Percentiles rank a stretch among this genome's conserved stretches.
phyloP scores from a whole-genome alignment of 35 echinoderm and acorn worm genomes.

The Lytechinus pictus region DNA sequence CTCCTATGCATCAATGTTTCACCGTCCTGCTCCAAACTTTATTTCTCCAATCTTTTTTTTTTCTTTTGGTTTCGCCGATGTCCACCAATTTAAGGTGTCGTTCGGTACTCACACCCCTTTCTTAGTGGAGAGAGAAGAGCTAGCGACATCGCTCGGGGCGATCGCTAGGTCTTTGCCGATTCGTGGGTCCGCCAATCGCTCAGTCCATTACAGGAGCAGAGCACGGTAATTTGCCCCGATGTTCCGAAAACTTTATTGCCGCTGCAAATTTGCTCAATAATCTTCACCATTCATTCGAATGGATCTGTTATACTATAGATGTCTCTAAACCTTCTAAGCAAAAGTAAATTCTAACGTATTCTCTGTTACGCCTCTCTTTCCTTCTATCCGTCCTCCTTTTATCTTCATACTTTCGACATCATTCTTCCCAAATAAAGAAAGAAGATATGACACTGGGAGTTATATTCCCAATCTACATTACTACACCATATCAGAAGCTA shows the following conservation, averaged over 20 bases:
- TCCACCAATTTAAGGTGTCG: not conserved
- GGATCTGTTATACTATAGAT: not conserved
- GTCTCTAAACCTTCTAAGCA: not conserved
- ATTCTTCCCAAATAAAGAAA: too few species aligned
- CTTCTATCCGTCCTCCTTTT: not conserved
- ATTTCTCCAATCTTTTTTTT: conserved; percentile 7
- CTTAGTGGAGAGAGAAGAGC: not conserved
- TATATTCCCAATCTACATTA: too few species aligned
- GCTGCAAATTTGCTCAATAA: conserved; percentile 11
- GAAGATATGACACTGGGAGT: too few species aligned
- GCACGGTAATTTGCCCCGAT: not conserved
- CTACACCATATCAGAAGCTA: too few species aligned
- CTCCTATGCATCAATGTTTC: not conserved
- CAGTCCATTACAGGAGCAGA: conserved; percentile 6
- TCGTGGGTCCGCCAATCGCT: conserved; percentile 26
- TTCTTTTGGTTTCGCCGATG: not conserved
- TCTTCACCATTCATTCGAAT: not conserved
- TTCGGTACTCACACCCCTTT: not conserved
- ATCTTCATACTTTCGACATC: too few species aligned
- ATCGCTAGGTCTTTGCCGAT: not conserved
- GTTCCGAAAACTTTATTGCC: not conserved
- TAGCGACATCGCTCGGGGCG: conserved; percentile 20
- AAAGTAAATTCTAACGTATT: not conserved
- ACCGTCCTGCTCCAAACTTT: not conserved
- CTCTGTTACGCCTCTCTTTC: not conserved